Conservation (phyloP, 2,113 vertebrate species). For the Eubucco bourcierii region DNA sequence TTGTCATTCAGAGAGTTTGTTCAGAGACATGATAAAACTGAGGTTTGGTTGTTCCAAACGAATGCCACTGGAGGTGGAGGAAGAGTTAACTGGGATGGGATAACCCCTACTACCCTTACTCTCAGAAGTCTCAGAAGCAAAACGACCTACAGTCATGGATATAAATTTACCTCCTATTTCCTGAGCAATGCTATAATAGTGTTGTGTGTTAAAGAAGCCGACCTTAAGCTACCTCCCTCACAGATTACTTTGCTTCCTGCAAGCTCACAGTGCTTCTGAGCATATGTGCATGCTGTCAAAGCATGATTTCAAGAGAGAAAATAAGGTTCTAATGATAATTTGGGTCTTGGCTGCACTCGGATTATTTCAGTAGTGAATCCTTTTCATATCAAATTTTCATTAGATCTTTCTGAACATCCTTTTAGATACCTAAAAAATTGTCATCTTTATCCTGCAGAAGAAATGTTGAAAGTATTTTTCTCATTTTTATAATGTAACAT, state of each 20-base stretch:
- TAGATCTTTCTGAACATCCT: not conserved
- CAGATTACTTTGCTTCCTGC: conserved; percentile 48
- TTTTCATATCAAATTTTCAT: not conserved
- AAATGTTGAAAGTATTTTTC: not conserved
- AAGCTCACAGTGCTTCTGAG: conserved; percentile 23
- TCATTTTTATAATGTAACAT: not conserved
- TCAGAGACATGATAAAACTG: not conserved
- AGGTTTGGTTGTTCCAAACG: not conserved
- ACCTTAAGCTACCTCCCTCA: conserved; percentile 51
- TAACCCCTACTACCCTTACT: not conserved
- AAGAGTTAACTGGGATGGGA: not conserved
- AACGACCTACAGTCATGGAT: not conserved
- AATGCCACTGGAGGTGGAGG: not conserved
- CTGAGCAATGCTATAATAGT: not conserved
- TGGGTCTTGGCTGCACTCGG: not conserved
- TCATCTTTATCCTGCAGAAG: not conserved
- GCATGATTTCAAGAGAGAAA: conserved; percentile 46
- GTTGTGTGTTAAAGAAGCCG: not conserved
- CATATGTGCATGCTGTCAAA: conserved; percentile 56
- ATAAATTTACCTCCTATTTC: not conserved
- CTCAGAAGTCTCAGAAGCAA: not conserved
- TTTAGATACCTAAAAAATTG: not conserved
- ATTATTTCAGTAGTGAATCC: conserved; percentile 12
- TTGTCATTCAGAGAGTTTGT: not conserved
- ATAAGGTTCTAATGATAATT: conserved; percentile 55